These are phyloP conservation scores for Anthopleura xanthogrammica DNA, from an alignment of 92 coral and sea anemone species.

Conservation along the genomic window DNA sequence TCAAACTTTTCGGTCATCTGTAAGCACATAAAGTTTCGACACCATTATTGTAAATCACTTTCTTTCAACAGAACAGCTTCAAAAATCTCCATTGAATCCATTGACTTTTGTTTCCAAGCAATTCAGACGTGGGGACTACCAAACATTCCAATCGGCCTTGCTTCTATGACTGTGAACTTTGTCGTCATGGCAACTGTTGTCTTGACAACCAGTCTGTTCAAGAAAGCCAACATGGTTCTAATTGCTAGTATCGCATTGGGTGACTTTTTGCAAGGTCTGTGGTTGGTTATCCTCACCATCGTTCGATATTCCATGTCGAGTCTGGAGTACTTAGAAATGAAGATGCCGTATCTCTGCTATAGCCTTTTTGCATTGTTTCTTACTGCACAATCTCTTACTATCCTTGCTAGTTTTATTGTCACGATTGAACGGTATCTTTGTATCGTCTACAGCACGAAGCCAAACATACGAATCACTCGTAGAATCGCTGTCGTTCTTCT, in stretches of 20 bases:
- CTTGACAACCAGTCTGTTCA: neutral
- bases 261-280: neutral
- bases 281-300: neutral
- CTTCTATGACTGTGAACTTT: neutral
- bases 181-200: conserved; percentile 1
- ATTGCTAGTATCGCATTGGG: neutral
- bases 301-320: neutral
- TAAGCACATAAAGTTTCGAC: too few species aligned
- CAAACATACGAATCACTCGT: neutral
- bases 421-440: neutral
- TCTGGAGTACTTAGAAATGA: neutral
- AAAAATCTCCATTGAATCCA: neutral
- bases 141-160: neutral
- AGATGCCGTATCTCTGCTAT: neutral
- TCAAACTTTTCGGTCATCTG: neutral
- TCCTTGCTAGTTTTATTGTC: neutral
- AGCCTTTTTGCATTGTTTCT: neutral
- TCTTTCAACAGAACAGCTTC: neutral
- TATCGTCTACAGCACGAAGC: neutral
- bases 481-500: neutral
- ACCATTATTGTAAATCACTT: too few species aligned
- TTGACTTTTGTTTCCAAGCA: neutral
- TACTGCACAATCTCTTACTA: neutral
- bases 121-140: neutral
- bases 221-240: neutral